Percentiles rank a stretch among this genome's conserved stretches.
phyloP scores from a whole-genome alignment of 2,113 vertebrate species.

The Probosciger aterrimus region DNA sequence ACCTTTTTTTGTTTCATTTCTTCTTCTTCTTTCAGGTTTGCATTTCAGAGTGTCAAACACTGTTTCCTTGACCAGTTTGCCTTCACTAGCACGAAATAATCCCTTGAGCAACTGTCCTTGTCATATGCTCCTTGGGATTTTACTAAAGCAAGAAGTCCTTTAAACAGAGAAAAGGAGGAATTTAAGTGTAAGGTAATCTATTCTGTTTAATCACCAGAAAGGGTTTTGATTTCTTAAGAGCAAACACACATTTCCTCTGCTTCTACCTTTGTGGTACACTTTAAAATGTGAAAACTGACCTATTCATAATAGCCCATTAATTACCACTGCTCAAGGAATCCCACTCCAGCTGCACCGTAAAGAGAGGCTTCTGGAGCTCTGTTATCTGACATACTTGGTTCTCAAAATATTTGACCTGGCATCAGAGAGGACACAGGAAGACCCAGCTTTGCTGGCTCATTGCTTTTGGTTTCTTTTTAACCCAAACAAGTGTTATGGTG shows the following conservation, averaged over 20 bases:
- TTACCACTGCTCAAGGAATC: background rate
- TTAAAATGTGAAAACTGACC: background rate
- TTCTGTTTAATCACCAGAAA: background rate
- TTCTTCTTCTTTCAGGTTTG: background rate
- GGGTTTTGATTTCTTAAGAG: background rate
- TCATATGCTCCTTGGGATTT: background rate
- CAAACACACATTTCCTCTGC: background rate
- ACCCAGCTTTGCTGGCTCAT: background rate
- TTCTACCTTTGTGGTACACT: background rate
- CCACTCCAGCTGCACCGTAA: background rate
- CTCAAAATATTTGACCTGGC: background rate
- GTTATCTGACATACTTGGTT: background rate
- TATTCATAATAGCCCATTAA: background rate
- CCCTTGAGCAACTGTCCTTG: background rate
- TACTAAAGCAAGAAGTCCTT: background rate
- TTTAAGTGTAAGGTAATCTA: background rate
- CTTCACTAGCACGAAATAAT: background rate
- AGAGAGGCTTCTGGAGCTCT: background rate
- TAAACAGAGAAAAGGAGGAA: background rate
- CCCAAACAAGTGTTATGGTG: background rate
- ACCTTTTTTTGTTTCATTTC: background rate
- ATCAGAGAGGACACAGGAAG: background rate
- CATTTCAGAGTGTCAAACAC: background rate
- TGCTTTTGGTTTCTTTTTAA: conserved; percentile 18
- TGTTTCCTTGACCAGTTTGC: background rate